Conservation (phyloP, 1,140 invertebrate species). For the Euwallacea fornicatus region DNA sequence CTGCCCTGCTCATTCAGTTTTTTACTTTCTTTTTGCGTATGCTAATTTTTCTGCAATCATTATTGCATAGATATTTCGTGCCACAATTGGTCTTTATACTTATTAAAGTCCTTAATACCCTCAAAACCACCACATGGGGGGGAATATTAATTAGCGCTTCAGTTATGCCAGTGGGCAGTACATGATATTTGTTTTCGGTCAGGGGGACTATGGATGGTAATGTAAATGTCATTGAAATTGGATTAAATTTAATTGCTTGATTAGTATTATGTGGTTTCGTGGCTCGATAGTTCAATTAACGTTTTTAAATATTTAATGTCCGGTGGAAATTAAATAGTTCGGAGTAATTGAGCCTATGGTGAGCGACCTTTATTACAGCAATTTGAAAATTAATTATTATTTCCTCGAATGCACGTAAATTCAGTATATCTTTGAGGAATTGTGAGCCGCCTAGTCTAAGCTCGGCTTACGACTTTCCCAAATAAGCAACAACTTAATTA, state of each 20-base stretch:
- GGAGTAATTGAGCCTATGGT: too few species aligned
- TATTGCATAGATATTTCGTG: too few species aligned
- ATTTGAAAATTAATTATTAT: neutral
- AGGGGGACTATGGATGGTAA: slow-evolving; percentile 2
- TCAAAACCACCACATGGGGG: neutral
- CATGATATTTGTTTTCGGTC: slow-evolving; percentile 16
- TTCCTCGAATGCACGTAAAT: too few species aligned
- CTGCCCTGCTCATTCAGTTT: too few species aligned
- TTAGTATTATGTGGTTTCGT: slow-evolving; percentile 19
- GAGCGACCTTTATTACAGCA: neutral
- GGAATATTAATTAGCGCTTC: slow-evolving; percentile 19
- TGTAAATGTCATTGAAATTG: slow-evolving; percentile 1
- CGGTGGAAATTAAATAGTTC: neutral
- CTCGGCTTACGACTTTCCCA: neutral
- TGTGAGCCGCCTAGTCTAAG: neutral
- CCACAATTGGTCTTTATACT: too few species aligned
- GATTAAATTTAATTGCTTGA: slow-evolving; percentile 26
- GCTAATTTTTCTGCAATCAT: too few species aligned
- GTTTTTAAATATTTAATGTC: neutral
- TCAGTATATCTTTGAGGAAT: too few species aligned
- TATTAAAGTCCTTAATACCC: too few species aligned
- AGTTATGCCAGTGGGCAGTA: neutral
- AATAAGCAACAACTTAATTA: slow-evolving; percentile 3
- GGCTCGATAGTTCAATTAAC: slow-evolving; percentile 15
- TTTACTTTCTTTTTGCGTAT: too few species aligned